Percentiles rank a stretch among this genome's conserved stretches.
Evolutionary conservation across 2,113 vertebrate genomes (phyloP).

Genomic region (Amphiprion ocellaris): DNA sequence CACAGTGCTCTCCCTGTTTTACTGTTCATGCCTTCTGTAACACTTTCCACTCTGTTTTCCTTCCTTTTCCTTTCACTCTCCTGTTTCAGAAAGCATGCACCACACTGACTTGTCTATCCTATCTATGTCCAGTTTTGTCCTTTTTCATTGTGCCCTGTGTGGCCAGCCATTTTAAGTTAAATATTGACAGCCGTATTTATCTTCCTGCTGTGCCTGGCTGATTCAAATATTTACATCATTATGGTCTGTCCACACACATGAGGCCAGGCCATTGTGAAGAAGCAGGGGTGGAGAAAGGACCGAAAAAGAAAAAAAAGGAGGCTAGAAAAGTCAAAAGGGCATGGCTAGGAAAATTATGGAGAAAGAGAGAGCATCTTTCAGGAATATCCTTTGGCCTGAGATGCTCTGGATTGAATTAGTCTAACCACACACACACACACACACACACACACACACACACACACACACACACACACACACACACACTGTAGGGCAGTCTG

Average conservation of each 20-base stretch:
- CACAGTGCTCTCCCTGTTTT: background rate
- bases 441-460: conserved; percentile 23
- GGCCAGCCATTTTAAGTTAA: conserved; percentile 61
- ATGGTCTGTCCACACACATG: conserved; percentile 40
- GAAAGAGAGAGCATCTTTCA: conserved; percentile 27
- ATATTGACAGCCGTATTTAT: conserved; percentile 78
- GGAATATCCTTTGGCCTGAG: conserved; percentile 47
- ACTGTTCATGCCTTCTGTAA: background rate
- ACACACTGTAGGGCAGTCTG: conserved; percentile 45
- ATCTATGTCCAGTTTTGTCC: conserved; percentile 22
- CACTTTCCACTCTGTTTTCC: conserved; percentile 11
- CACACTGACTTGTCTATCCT: conserved; percentile 4
- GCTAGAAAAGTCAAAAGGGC: conserved; percentile 56
- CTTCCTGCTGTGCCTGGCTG: conserved; percentile 57
- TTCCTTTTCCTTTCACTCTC: background rate
- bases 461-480: conserved; percentile 46
- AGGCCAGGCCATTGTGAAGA: conserved; percentile 23
- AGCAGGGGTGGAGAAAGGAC: conserved; percentile 23
- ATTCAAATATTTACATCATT: conserved; percentile 78
- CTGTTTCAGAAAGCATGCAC: conserved; percentile 1
- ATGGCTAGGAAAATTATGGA: conserved; percentile 53
- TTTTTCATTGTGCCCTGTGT: conserved; percentile 31
- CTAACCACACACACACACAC: conserved; percentile 50
- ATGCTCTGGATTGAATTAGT: conserved; percentile 49
- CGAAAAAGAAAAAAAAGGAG: conserved; percentile 19